These are phyloP conservation scores for Heteromormyrus szaboi DNA, from an alignment of 2,797 vertebrate genomes.

Conservation along the genomic window DNA sequence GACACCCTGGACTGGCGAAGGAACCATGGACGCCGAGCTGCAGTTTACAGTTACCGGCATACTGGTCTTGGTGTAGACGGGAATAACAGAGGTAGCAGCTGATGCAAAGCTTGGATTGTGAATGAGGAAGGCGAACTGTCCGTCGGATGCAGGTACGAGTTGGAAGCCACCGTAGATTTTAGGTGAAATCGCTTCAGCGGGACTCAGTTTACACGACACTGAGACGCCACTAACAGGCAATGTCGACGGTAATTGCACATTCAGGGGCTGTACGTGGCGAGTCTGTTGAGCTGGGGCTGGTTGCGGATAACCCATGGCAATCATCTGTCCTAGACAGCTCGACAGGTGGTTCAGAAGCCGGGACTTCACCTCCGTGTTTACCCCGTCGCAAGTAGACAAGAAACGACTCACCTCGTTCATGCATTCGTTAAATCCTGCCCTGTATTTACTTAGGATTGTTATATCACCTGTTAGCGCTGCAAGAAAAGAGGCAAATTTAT, in stretches of 20 bases:
- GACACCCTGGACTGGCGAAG: constrained; percentile 70
- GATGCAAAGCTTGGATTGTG: constrained; percentile 69
- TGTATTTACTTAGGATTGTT: constrained; percentile 57
- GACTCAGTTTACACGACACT: constrained; percentile 71
- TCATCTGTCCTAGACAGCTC: constrained; percentile 54
- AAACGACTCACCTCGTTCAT: constrained; percentile 63
- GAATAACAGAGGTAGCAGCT: constrained; percentile 64
- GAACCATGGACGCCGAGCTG: constrained; percentile 50
- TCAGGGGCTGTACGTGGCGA: constrained; percentile 72
- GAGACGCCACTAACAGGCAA: constrained; percentile 60
- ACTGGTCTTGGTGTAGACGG: constrained; percentile 75
- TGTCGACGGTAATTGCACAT: constrained; percentile 75
- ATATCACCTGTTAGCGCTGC: constrained; percentile 61
- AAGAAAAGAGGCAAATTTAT: constrained; percentile 28
- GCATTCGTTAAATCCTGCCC: constrained; percentile 62
- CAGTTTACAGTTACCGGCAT: constrained; percentile 61
- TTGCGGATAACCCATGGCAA: constrained; percentile 56
- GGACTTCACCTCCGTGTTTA: constrained; percentile 54
- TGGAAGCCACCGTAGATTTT: constrained; percentile 77
- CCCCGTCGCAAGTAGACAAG: constrained; percentile 59
- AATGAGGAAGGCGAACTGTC: constrained; percentile 80
- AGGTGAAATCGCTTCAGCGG: constrained; percentile 63
- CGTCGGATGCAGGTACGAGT: constrained; percentile 70
- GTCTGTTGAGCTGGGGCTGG: constrained; percentile 51
- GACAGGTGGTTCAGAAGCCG: constrained; percentile 60